These are phyloP conservation scores for Catalaphyllia jardinei DNA, from an alignment of 64 coral and sea anemone genomes.

Conservation along the genomic window DNA sequence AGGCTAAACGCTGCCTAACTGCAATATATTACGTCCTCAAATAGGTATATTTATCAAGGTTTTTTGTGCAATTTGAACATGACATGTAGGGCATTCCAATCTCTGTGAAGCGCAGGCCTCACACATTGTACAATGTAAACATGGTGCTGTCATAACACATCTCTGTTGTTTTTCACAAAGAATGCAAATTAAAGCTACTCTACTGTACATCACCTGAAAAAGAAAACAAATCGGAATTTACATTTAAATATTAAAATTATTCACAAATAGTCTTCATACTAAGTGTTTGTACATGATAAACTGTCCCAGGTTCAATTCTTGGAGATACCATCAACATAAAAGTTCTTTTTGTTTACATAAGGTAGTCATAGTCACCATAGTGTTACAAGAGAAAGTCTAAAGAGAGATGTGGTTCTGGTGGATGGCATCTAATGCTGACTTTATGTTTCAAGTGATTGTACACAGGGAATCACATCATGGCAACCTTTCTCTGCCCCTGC, in stretches of 20 bases:
- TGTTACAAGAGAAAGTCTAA: too few relatives aligned
- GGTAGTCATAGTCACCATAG: too few relatives aligned
- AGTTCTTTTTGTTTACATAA: too few relatives aligned
- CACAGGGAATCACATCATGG: too few relatives aligned
- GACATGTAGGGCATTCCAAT: slow-evolving; percentile 83
- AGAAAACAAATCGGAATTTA: neutral
- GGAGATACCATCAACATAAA: too few relatives aligned
- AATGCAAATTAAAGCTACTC: slow-evolving; percentile 76
- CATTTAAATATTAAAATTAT: neutral
- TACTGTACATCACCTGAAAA: slow-evolving; percentile 91
- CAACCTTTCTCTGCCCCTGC: too few relatives aligned
- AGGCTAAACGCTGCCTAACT: slow-evolving; percentile 73
- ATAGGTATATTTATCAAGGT: slow-evolving; percentile 84
- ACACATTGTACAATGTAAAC: slow-evolving; percentile 93
- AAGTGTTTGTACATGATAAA: too few relatives aligned
- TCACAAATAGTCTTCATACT: neutral
- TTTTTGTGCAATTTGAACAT: slow-evolving; percentile 84
- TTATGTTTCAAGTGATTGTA: too few relatives aligned
- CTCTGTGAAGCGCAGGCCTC: slow-evolving; percentile 84
- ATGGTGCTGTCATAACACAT: slow-evolving; percentile 88
- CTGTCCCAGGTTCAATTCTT: too few relatives aligned
- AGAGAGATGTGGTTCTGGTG: too few relatives aligned
- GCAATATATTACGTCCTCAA: slow-evolving; percentile 80
- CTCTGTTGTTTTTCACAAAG: slow-evolving; percentile 79
- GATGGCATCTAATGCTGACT: too few relatives aligned